Conservation (phyloP, 2,113 vertebrate species). For the Pseudois nayaur region DNA sequence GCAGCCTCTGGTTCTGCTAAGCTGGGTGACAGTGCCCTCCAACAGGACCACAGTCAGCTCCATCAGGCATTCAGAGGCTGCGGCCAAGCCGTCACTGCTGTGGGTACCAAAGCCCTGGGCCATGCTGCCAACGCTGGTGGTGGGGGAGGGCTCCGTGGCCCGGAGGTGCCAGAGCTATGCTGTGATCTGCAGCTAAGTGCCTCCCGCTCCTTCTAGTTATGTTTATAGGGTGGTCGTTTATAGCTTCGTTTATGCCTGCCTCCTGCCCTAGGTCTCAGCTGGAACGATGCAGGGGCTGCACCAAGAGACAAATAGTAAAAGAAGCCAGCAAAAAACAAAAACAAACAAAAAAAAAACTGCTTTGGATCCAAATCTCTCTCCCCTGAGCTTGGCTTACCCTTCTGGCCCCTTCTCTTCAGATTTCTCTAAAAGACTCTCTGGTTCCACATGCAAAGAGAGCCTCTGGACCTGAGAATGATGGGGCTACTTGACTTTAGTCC, state of each 20-base stretch:
- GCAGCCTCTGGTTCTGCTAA: not conserved
- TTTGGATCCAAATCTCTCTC: not conserved
- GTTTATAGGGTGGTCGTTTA: not conserved
- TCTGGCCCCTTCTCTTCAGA: not conserved
- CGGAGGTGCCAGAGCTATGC: accelerated
- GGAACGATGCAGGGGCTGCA: not conserved
- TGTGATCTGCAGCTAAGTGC: not conserved
- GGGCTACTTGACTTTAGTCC: not conserved
- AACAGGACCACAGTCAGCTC: not conserved
- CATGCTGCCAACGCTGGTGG: not conserved
- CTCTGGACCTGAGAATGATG: not conserved
- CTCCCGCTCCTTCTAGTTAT: not conserved
- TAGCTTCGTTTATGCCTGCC: not conserved
- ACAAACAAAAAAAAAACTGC: no score
- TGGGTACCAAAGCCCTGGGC: not conserved
- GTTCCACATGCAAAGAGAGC: not conserved
- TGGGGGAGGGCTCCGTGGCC: not conserved
- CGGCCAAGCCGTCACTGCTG: accelerated
- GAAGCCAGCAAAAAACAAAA: not conserved
- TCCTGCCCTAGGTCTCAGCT: not conserved
- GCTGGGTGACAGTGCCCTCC: not conserved
- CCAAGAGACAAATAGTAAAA: not conserved
- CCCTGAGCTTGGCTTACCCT: not conserved
- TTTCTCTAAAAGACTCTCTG: not conserved
- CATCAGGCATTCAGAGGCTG: not conserved